A percentile compares a stretch with the other conserved stretches of the same genome.
Evolutionary conservation across 2,797 vertebrate genomes (phyloP).

Genomic region (Lagocephalus sceleratus): DNA sequence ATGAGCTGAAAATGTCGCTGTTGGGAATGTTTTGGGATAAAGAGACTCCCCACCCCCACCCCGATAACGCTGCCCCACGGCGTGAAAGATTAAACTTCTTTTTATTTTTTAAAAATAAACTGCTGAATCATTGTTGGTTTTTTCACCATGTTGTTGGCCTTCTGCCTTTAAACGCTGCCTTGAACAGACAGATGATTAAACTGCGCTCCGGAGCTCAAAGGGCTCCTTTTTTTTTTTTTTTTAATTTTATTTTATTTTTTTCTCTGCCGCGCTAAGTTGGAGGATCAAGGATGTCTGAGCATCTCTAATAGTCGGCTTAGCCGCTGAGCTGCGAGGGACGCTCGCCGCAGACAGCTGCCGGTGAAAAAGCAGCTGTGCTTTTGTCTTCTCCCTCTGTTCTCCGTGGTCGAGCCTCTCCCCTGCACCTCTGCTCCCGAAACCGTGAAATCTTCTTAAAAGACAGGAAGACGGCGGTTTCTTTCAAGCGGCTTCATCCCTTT

Average conservation of each 20-base stretch:
- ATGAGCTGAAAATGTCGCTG: too few relatives aligned
- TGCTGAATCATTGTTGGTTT: neutral
- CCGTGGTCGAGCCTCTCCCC: conserved; percentile 27
- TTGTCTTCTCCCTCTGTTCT: conserved; percentile 61
- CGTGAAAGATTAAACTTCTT: too few relatives aligned
- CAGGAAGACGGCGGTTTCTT: conserved; percentile 43
- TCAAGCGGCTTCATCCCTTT: conserved; percentile 12
- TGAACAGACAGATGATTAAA: neutral
- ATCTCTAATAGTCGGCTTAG: conserved; percentile 21
- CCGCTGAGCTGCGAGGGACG: conserved; percentile 33
- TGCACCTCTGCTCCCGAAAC: conserved; percentile 50
- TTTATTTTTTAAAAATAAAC: too few relatives aligned
- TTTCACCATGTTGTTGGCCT: conserved; percentile 6
- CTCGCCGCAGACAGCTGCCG: conserved; percentile 23
- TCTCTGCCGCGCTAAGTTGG: neutral
- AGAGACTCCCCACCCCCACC: too few relatives aligned
- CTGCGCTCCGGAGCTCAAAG: neutral
- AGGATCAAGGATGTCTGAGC: conserved; percentile 22
- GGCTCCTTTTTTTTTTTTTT: conserved; percentile 4
- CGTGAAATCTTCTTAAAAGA: conserved; percentile 73
- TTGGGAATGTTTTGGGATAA: too few relatives aligned
- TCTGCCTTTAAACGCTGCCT: neutral
- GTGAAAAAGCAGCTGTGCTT: conserved; percentile 75
- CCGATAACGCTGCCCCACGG: too few relatives aligned
- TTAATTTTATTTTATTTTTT: too few relatives aligned